These are phyloP conservation scores for Riptortus pedestris DNA, from an alignment of 1,140 invertebrate genomes.

Conservation along the genomic window DNA sequence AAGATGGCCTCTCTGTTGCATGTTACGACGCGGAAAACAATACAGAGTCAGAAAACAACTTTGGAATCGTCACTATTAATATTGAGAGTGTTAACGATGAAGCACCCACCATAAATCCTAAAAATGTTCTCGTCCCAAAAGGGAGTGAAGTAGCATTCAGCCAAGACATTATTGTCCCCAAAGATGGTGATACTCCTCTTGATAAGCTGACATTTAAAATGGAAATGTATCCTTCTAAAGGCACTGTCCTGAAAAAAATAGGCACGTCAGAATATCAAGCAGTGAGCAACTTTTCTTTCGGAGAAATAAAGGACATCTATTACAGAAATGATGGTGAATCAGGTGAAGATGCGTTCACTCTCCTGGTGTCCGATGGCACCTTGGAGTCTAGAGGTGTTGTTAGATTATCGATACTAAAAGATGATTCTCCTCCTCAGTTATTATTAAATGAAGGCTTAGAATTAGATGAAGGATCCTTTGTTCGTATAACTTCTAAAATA, in stretches of 20 bases:
- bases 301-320: slow-evolving; percentile 6
- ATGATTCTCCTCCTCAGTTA: not conserved
- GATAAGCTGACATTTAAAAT: slow-evolving; percentile 7
- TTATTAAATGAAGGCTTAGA: slow-evolving; percentile 18
- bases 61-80: not conserved
- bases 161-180: not conserved
- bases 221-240: slow-evolving; percentile 3
- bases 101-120: slow-evolving; percentile 2
- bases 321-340: not conserved
- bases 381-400: not conserved
- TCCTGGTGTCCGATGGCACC: not conserved
- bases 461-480: not conserved
- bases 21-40: slow-evolving; percentile 22
- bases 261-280: not conserved
- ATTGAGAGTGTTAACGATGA: slow-evolving; percentile 20
- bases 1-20: slow-evolving; percentile 14
- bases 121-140: not conserved
- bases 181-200: slow-evolving; percentile 11
- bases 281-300: slow-evolving; percentile 9
- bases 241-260: slow-evolving; percentile 10
- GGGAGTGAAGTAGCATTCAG: not conserved
- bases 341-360: not conserved
- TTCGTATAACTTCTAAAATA: not conserved
- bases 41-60: not conserved
- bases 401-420: not conserved